A percentile compares a stretch with the other conserved stretches of the same genome.
phyloP scores from a whole-genome alignment of 2,113 vertebrate genomes.

The Ahaetulla prasina region DNA sequence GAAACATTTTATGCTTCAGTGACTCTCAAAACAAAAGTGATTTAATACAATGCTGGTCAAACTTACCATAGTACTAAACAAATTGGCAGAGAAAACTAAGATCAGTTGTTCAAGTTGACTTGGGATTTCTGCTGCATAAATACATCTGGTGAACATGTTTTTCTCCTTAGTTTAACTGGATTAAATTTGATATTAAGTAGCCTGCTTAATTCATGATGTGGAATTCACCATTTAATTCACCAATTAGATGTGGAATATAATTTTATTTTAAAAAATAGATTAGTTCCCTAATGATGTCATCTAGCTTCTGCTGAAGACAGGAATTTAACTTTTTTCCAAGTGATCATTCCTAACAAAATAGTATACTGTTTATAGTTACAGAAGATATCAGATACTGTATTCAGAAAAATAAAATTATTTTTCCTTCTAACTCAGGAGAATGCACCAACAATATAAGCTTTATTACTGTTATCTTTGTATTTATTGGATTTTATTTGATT shows the following conservation, averaged over 20 bases:
- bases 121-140: conserved; percentile 2
- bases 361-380: neutral
- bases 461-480: neutral
- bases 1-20: neutral
- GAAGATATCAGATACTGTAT: neutral
- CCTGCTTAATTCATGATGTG: conserved; percentile 24
- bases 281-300: conserved; percentile 1
- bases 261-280: neutral
- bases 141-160: conserved; percentile 29
- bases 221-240: no score
- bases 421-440: neutral
- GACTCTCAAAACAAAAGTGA: conserved; percentile 14
- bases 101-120: conserved; percentile 16
- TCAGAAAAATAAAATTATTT: neutral
- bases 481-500: neutral
- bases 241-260: neutral
- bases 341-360: neutral
- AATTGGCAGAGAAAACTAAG: neutral
- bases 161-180: neutral
- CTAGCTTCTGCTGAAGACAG: conserved; percentile 8
- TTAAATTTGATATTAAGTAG: conserved; percentile 21
- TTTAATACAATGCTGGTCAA: neutral
- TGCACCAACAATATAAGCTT: neutral
- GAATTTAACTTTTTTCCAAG: neutral
- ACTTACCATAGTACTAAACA: neutral